Conservation (phyloP, 2,797 vertebrate genomes). For the Acanthurus tractus region DNA sequence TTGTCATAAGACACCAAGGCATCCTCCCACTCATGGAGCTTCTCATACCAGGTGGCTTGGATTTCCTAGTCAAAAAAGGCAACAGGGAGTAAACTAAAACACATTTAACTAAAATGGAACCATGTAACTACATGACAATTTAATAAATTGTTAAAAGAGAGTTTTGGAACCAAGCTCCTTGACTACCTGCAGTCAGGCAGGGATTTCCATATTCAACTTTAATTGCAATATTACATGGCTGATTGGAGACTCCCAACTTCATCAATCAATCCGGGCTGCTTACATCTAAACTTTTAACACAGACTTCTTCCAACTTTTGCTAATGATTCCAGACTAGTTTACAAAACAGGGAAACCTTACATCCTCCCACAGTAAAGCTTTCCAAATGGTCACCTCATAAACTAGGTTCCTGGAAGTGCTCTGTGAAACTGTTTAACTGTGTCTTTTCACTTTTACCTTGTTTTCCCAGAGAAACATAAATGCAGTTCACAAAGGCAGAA, state of each 20-base stretch:
- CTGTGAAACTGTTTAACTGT: conserved; percentile 51
- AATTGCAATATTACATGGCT: not conserved
- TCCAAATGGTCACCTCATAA: conserved; percentile 66
- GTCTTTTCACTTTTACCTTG: conserved; percentile 51
- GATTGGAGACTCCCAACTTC: conserved; percentile 8
- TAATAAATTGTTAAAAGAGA: not conserved
- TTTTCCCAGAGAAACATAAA: conserved; percentile 62
- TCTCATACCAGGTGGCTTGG: conserved; percentile 99
- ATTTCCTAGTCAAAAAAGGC: conserved; percentile 89
- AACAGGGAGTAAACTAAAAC: not conserved
- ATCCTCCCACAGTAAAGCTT: conserved; percentile 56
- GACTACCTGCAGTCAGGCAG: conserved; percentile 3
- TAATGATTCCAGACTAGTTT: conserved; percentile 24
- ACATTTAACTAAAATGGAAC: conserved; percentile 13
- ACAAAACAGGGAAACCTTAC: conserved; percentile 35
- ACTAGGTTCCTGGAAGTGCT: conserved; percentile 56
- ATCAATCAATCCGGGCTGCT: not conserved
- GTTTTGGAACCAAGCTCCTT: not conserved
- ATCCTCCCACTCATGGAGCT: conserved; percentile 98
- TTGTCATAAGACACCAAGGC: conserved; percentile 97
- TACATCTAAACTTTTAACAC: not conserved
- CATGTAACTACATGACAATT: not conserved
- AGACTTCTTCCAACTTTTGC: conserved; percentile 13
- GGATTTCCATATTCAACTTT: not conserved
- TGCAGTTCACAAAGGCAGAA: conserved; percentile 42